Conservation (phyloP, 2,888 invertebrate genomes). For the Stenoptilia bipunctidactyla region DNA sequence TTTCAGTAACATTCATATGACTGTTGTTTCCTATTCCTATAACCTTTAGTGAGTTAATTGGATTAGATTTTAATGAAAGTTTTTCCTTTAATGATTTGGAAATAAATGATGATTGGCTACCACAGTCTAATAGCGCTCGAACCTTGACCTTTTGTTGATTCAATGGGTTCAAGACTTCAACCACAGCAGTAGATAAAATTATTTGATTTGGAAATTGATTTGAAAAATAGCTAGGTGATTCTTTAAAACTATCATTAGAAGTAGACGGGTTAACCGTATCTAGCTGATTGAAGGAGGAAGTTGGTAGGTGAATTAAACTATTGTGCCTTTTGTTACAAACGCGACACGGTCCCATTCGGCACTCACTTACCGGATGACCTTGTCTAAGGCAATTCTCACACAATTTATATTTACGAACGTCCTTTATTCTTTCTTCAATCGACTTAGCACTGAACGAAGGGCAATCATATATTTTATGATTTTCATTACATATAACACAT, state of each 20-base stretch:
- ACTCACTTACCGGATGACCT: conserved; percentile 2
- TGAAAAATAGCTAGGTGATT: not conserved
- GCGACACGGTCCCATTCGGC: conserved; percentile 5
- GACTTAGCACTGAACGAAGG: not conserved
- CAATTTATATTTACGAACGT: conserved; percentile 1
- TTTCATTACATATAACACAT: not conserved
- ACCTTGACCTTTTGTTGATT: conserved; percentile 9
- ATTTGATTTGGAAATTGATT: conserved; percentile 6
- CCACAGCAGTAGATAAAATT: conserved; percentile 14
- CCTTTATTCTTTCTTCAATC: not conserved
- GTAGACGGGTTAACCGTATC: not conserved
- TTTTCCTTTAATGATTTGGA: conserved; percentile 10
- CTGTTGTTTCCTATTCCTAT: conserved; percentile 12
- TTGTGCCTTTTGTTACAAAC: conserved; percentile 4
- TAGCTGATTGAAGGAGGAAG: not conserved
- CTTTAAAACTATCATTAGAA: not conserved
- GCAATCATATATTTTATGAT: conserved; percentile 6
- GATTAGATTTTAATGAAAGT: conserved; percentile 8
- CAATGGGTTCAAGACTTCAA: conserved; percentile 13
- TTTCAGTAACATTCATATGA: conserved; percentile 4
- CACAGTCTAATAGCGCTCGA: conserved; percentile 14
- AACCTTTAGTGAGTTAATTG: conserved; percentile 11
- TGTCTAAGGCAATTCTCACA: conserved; percentile 3
- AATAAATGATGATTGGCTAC: conserved; percentile 17
- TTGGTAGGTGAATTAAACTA: not conserved